Percentiles rank a stretch among this genome's conserved stretches.
phyloP scores from a whole-genome alignment of 1,140 invertebrate genomes.

The Solen grandis region DNA sequence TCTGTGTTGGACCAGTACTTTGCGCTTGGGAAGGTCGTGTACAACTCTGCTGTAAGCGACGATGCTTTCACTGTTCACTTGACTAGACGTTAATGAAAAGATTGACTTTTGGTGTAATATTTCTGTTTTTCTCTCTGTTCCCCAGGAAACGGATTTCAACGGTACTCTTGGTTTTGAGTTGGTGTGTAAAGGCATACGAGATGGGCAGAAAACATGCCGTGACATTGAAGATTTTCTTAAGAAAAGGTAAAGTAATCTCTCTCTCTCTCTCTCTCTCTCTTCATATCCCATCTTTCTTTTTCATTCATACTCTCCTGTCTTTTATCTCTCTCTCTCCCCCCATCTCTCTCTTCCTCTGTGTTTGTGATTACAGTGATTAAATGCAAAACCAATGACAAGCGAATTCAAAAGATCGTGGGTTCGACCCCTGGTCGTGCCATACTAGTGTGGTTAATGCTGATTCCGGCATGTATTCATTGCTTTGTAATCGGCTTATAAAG shows the following conservation, averaged over 20 bases:
- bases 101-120: too few relatives aligned
- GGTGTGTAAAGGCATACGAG: slow-evolving; percentile 13
- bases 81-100: too few relatives aligned
- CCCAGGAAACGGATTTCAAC: slow-evolving; percentile 27
- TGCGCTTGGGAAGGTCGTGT: too few relatives aligned
- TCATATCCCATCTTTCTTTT: neutral
- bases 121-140: neutral
- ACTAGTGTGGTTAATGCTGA: too few relatives aligned
- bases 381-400: too few relatives aligned
- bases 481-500: too few relatives aligned
- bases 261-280: neutral
- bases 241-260: slow-evolving; percentile 16
- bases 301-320: neutral
- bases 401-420: too few relatives aligned
- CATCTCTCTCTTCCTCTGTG: neutral
- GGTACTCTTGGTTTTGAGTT: slow-evolving; percentile 29
- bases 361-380: neutral
- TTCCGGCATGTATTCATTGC: too few relatives aligned
- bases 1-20: too few relatives aligned
- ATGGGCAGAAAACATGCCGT: slow-evolving; percentile 18
- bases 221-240: slow-evolving; percentile 35
- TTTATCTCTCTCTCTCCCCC: neutral
- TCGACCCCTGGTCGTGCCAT: too few relatives aligned
- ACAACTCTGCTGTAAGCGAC: too few relatives aligned
- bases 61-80: too few relatives aligned